Base-by-base conservation (phyloP, 2,888 invertebrate species). In the Nebria brevicollis region DNA sequence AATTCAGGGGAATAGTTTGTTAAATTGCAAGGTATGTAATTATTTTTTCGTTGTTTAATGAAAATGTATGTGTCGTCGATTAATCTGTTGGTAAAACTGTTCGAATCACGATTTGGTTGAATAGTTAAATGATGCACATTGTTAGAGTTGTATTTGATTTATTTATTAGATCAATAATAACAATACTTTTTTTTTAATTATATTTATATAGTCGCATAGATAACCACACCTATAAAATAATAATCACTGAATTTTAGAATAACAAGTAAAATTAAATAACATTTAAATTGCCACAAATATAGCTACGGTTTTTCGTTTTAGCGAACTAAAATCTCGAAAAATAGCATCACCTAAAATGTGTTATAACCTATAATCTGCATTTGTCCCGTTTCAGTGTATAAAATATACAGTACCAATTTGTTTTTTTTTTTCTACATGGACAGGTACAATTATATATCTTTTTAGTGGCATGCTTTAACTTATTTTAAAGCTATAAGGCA, bases 401-500 rank as follows among this genome's bases (percentile, higher is more conserved):
- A 74, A 79, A 79, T 79, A 79, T 73, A 73, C 78, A 78, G 42
- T 77, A 72, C 72, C 72, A 20, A 20, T 64, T 72, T 78, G 66
- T 74, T 66, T 79, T 79, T 41, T 73, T 26, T 7, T 73, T 41
- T 34, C 8, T 68, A 6, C 15, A 41, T 79, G 79, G 79, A 79
- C 79, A 74, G 79, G 70, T 79, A 79, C 79, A 74, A 75, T 75
- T 72, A 75, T 68, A 73, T 74, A 43, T 75, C 54, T 3, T 66
- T 72, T 54, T 79, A 43, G 68, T 79, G 79, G 79, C 79, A 79
- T 75, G 79, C 79, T 79, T 79, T 79, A 79, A 79, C 73, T 68
- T 66, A 74, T 74, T 79, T 78, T 79, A 79, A 79, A 79, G 79
- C 79, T 79, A 64, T 75, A 79, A 79, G 79, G 79, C 79, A 79